A percentile compares a stretch with the other conserved stretches of the same genome.
Evolutionary conservation across 2,888 invertebrate genomes (phyloP).

Genomic region (Cistogaster globosa): DNA sequence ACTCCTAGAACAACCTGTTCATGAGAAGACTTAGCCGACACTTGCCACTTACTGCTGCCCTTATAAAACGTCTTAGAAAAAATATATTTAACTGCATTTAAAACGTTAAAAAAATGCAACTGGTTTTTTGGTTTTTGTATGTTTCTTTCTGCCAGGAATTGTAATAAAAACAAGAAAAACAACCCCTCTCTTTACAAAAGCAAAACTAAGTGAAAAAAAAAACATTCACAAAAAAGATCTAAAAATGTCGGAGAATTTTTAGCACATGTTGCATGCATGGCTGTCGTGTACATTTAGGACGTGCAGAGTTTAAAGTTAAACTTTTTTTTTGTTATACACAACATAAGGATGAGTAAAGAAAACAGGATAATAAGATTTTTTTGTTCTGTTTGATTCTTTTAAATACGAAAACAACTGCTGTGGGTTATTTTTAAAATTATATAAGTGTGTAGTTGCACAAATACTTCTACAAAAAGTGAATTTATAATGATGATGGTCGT

Average conservation of each 20-base stretch:
- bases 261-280: constrained; percentile 67
- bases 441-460: not conserved
- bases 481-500: constrained; percentile 24
- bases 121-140: constrained; percentile 47
- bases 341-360: constrained; percentile 60
- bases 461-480: constrained; percentile 1
- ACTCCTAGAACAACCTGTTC: constrained; percentile 57
- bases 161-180: constrained; percentile 45
- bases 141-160: not conserved
- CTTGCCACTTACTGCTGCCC: constrained; percentile 57
- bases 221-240: constrained; percentile 34
- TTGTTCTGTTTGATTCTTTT: constrained; percentile 30
- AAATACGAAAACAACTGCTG: constrained; percentile 68
- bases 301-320: constrained; percentile 38
- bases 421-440: constrained; percentile 43
- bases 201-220: constrained; percentile 18
- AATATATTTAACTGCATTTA: constrained; percentile 47
- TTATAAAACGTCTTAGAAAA: constrained; percentile 25
- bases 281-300: constrained; percentile 17
- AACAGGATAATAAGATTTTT: constrained; percentile 70
- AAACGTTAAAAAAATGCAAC: constrained; percentile 54
- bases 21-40: constrained; percentile 26
- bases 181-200: constrained; percentile 52
- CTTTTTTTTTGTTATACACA: not conserved
- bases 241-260: constrained; percentile 66